These are phyloP conservation scores for Linnaemya vulpina DNA, from an alignment of 2,888 invertebrate genomes.

Conservation along the genomic window DNA sequence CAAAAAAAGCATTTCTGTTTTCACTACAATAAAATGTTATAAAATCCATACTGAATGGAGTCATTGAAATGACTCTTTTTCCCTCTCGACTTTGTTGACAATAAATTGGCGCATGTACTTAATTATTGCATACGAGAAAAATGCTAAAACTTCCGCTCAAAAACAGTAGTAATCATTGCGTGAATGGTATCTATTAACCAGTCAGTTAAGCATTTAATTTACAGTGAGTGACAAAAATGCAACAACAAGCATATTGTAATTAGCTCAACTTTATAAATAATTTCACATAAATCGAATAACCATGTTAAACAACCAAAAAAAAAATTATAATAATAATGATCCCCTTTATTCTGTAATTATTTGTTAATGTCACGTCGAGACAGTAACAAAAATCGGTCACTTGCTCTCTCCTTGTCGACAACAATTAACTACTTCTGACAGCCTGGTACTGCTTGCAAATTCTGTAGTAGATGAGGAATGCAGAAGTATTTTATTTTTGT, in stretches of 20 bases:
- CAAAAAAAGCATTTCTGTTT: not conserved
- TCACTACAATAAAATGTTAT: not conserved
- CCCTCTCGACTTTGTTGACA: not conserved
- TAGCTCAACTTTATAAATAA: no score
- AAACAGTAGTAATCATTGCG: not conserved
- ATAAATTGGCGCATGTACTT: conserved; percentile 19
- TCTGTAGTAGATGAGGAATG: no score
- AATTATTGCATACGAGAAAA: conserved; percentile 24
- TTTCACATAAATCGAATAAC: no score
- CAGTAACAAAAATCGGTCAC: no score
- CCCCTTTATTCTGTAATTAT: no score
- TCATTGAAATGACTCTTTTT: not conserved
- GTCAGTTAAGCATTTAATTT: not conserved
- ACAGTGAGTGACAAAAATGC: not conserved
- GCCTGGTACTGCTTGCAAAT: no score
- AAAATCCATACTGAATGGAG: not conserved
- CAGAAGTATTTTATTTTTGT: no score
- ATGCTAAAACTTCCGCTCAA: conserved; percentile 46
- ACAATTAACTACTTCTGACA: no score
- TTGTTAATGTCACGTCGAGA: no score
- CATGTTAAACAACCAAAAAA: no score
- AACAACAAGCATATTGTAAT: not conserved
- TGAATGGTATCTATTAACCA: not conserved
- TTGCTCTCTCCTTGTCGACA: no score
- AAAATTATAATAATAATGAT: no score